Evolutionary conservation across 2,797 vertebrate genomes (phyloP), one percentile per base, ranked within the genome.

Genomic region (Eutrigla gurnardus): DNA sequence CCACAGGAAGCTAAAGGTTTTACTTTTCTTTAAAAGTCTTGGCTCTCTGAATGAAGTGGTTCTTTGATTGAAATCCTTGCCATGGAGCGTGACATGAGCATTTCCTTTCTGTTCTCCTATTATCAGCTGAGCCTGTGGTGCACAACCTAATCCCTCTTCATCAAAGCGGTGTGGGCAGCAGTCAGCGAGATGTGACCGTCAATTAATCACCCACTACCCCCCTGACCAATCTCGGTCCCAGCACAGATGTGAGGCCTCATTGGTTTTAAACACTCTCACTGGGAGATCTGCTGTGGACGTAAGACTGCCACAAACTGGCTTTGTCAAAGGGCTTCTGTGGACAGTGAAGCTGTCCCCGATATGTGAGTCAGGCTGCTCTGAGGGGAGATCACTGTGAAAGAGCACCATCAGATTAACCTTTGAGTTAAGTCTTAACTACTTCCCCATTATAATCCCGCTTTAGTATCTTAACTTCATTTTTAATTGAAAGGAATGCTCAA

Each of bases 61-160:
- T 86, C 88, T 92, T 92, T 93, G 93, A 92, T 94, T 93, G 92
- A 94, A 93, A 93, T 88, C 86, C 90, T 90, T 91, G 91, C 90
- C 91, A 91, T 71, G 80, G 88, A 91, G 90, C 78, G 83, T 92
- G 89, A 90, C 90, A 84, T 13, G 36, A 91, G 92, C 88, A 87
- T 88, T 91, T 89, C 92, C 92, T 93, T 86, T 91, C 89, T 73
- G 83, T 89, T 93, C 91, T 89, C 87, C 88, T 87, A 92, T 92
- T 93, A 91, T 93, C 92, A 94, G 83, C 92, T 91, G 92, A 91
- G 92, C 91, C 86, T 58, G 49, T 89, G 90, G 91, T 91, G 93
- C 93, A 93, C 92, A 91, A 83, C 88, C 94, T 90, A 95, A 96
- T 96, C 93, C 91, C 93, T 96, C 95, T 96, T 96, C 95, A 94